Evolutionary conservation across 53 echinoderm and acorn worm species (phyloP), one percentile per base, ranked within the genome.

Genomic region (Hippasteria phrygiana): DNA sequence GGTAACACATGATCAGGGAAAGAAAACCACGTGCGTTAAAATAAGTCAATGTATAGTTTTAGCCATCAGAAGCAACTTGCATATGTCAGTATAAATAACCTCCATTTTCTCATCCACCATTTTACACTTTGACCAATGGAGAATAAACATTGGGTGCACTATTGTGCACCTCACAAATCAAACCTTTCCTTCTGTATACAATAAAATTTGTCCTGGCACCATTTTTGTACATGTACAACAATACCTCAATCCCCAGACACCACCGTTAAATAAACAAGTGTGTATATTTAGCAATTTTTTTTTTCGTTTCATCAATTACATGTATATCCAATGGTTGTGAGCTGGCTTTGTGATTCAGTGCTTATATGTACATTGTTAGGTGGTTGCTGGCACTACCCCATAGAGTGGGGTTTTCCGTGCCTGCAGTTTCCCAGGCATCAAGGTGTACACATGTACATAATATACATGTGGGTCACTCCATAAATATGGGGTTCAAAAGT

Each of bases 181-280:
- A 24, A 14, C 26, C 26, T 59, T 1, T 20, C 59, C 59, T 59
- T 22, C 26, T 59, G 8, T 59, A 26, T 24, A 59, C 59, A 24
- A 59, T 59, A 22, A 59, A 59, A 17, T 59, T 59, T 26, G 26
- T 59, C 22, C 59, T 26, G 26, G 59, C 16, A 77, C 33, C 4
- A 13, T 16, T 32, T 14, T 24, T 78, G 78, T 78, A n/a, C n/a
- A 56, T 78, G 59, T 36, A 55, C 37, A 36, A 59, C 56, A 59
- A 78, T 59, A 78, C 38, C 17, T 37, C 64, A 65, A 82, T 42
- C 65, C 82, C 82, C 31, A 65, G 82, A 66, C 66, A 65, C 37
- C 64, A 66, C n/a, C 43, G 59, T 43, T 43, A 65, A 82, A 82
- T 82, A 82, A 82, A 82, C 66, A 82, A 62, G 16, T 65, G 82